Base-by-base conservation (phyloP, 2,888 invertebrate genomes). In the Mythimna impura region DNA sequence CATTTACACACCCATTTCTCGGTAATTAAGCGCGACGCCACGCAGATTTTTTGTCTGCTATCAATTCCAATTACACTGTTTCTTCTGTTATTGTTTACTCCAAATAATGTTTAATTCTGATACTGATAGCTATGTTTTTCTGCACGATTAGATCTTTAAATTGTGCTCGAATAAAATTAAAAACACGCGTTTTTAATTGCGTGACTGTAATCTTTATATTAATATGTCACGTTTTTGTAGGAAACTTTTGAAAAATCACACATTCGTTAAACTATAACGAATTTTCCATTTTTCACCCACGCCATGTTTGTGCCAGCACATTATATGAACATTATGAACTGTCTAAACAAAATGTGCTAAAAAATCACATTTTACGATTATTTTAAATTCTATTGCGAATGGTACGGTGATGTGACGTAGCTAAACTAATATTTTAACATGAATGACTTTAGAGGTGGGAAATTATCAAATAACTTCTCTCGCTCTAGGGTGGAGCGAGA, bases 291-390 rank as follows among this genome's bases (percentile, higher is more conserved):
- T 76, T 70, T 70, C 65, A 50, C 66, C 57, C 52, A 69, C 62
- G 40, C n/a, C 20, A 10, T 78, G 58, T 76, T 69, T 67, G 66
- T 62, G 64, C 54, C 54, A 71, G 36, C 58, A 72, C 36, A 60
- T 55, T 64, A 60, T 66, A 60, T 55, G 60, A 73, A 66, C 60
- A 75, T 76, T 67, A 34, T 58, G 9, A 58, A 58, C 66, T 77
- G 76, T 81, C 77, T 64, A 81, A 86, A 85, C 79, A 83, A 84
- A 85, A 74, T 61, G 70, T 73, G 80, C 81, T 87, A 85, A 88
- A 89, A 91, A 91, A 81, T 87, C 82, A 50, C 82, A 84, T 87
- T 90, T 89, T 87, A 87, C 81, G 87, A 88, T 84, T 86, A 85
- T 85, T 78, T 68, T 76, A 81, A 76, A 80, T 81, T 75, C 80